Conservation (phyloP, 1,140 invertebrate genomes). For the Lasaia peninsularis region DNA sequence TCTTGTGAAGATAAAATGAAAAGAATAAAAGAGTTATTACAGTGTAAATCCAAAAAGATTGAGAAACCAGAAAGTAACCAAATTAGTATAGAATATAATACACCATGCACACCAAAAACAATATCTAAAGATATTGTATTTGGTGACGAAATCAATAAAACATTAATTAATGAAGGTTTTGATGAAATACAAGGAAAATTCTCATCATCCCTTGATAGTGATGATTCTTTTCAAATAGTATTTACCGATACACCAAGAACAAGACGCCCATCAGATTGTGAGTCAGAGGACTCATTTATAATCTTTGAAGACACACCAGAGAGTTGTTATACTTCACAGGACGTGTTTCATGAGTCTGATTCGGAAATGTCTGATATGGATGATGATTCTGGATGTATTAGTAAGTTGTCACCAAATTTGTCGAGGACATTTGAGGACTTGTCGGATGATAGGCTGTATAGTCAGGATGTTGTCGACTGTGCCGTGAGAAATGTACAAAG, state of each 20-base stretch:
- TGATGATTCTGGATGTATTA: constrained; percentile 45
- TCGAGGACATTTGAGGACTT: constrained; percentile 55
- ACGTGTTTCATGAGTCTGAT: constrained; percentile 49
- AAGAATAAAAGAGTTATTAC: constrained; percentile 48
- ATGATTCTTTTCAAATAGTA: constrained; percentile 69
- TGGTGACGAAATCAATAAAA: constrained; percentile 26
- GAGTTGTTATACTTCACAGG: constrained; percentile 56
- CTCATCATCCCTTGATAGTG: constrained; percentile 50
- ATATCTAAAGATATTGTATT: constrained; percentile 26
- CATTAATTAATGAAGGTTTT: constrained; percentile 34
- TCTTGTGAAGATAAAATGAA: constrained; percentile 59
- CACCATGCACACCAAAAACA: constrained; percentile 10
- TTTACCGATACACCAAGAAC: constrained; percentile 42
- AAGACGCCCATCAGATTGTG: constrained; percentile 52
- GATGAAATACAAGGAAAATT: constrained; percentile 60
- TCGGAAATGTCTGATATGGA: constrained; percentile 44
- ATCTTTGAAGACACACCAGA: constrained; percentile 63
- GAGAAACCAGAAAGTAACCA: constrained; percentile 27
- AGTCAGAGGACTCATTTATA: constrained; percentile 67
- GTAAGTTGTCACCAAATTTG: constrained; percentile 40
- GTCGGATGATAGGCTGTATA: constrained; percentile 54
- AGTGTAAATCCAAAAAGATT: constrained; percentile 28
- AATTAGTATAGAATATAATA: constrained; percentile 3
- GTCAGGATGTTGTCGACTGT: constrained; percentile 54
- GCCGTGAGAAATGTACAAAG: constrained; percentile 26